These are phyloP conservation scores for Diachasmimorpha longicaudata DNA, from an alignment of 1,140 invertebrate species.

Conservation along the genomic window DNA sequence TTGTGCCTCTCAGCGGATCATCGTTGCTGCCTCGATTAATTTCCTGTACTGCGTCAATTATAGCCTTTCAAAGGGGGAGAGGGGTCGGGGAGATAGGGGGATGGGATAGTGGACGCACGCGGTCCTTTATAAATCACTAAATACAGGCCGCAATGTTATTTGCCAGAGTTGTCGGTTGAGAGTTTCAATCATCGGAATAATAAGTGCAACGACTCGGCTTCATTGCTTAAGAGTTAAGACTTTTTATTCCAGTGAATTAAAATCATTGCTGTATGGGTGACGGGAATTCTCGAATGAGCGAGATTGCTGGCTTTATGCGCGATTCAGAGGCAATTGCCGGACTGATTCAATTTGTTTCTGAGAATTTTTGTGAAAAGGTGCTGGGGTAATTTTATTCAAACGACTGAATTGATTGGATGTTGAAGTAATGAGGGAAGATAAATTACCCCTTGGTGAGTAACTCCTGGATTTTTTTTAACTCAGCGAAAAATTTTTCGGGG, in stretches of 20 bases:
- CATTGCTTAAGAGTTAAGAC: neutral
- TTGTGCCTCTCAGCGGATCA: slow-evolving; percentile 2
- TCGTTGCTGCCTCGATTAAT: neutral
- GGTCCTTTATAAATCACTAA: neutral
- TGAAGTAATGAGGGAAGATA: no score
- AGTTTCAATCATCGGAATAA: slow-evolving; percentile 7
- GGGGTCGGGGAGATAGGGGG: no score
- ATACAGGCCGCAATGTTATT: slow-evolving; percentile 1
- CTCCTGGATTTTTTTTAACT: no score
- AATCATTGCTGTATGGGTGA: no score
- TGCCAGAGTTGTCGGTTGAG: neutral
- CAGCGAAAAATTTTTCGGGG: no score
- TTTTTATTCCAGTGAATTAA: neutral
- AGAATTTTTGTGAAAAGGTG: neutral
- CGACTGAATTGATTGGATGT: no score
- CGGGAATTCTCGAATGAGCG: neutral
- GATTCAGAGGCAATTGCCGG: no score
- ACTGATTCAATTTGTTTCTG: neutral
- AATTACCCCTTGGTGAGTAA: no score
- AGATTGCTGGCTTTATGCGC: neutral
- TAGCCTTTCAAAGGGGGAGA: neutral
- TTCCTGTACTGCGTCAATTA: neutral
- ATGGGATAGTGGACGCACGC: neutral
- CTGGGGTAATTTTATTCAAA: no score
- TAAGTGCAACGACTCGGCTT: neutral